Base-by-base conservation (phyloP, 1,140 invertebrate genomes). In the Stegodyphus mimosarum region DNA sequence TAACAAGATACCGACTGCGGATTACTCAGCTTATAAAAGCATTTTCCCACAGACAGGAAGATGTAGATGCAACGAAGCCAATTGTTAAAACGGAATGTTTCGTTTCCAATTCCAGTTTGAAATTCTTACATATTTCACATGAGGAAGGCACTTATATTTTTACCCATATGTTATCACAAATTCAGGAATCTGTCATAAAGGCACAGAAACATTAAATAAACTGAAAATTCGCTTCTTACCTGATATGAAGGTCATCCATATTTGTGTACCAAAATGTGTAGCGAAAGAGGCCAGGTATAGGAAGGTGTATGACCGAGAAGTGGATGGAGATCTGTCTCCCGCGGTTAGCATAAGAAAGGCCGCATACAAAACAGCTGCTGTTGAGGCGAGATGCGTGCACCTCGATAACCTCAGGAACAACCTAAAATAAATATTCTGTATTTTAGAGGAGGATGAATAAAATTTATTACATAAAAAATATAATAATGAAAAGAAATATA, bases 241-340 rank as follows among this genome's bases (percentile, higher is more conserved):
- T 87, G 95, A 96, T 50, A 96, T 93, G 88, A 96, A 95, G 13
- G 95, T 96, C 95, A 96, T 96, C 95, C 95, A 96, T 83, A 96
- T 93, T 90, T 96, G 95, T 10, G 94, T 92, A 17, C 95, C 95
- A 88, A 96, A 93, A 89, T 96, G 95, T 69, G 93, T 92, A 60
- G 94, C 93, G 87, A 96, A 95, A 5, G 94, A 93, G 0, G 92
- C 92, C 15, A 96, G 90, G 89, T 96, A 96, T 10, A 94, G 89
- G 52, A 96, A 89, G 71, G 90, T 88, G 33, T 88, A 64, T 9
- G 87, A 87, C 90, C 88, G 78, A 90, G 91, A 90, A 91, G 88
- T 90, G 89, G 88, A 88, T 87, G 89, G 87, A 52, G 87, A 89
- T 85, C 81, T 89, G 83, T 88, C 90, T 17, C 83, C 90, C 74